Conservation (phyloP, 2,888 invertebrate genomes). For the Elegia similella region DNA sequence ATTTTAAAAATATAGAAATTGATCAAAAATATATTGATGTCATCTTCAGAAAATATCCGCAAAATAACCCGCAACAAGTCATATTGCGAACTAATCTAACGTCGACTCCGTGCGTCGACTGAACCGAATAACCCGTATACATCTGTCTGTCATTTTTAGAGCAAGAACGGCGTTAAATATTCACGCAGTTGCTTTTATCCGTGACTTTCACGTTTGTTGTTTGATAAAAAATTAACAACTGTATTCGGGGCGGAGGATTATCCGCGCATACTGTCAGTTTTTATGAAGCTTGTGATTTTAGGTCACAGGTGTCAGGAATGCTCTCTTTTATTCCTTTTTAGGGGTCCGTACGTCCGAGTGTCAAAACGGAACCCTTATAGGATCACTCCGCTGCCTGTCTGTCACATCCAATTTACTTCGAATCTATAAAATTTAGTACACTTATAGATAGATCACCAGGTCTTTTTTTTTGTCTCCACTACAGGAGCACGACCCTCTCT, state of each 20-base stretch:
- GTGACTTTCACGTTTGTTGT: slow-evolving; percentile 1
- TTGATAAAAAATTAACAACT: slow-evolving; percentile 23
- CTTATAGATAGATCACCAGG: too few species aligned
- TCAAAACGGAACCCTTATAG: too few species aligned
- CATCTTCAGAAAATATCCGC: too few species aligned
- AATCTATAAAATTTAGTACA: too few species aligned
- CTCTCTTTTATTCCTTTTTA: not conserved
- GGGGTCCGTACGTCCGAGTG: too few species aligned
- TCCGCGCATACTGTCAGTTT: not conserved
- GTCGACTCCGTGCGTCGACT: not conserved
- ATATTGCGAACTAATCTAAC: not conserved
- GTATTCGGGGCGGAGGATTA: not conserved
- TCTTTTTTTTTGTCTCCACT: too few species aligned
- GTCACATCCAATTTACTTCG: too few species aligned
- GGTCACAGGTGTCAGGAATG: not conserved
- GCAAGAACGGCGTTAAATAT: slow-evolving; percentile 9
- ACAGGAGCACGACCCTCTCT: too few species aligned
- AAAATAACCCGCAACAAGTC: not conserved
- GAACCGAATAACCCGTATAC: slow-evolving; percentile 16
- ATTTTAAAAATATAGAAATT: too few species aligned
- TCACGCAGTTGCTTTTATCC: slow-evolving; percentile 4
- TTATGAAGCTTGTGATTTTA: not conserved
- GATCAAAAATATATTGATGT: too few species aligned
- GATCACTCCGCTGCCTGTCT: too few species aligned
- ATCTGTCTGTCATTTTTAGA: slow-evolving; percentile 15